Percentiles rank a stretch among this genome's conserved stretches.
Conservation (phyloP, 2,797 vertebrate species). For the Gadopsis marmoratus region DNA sequence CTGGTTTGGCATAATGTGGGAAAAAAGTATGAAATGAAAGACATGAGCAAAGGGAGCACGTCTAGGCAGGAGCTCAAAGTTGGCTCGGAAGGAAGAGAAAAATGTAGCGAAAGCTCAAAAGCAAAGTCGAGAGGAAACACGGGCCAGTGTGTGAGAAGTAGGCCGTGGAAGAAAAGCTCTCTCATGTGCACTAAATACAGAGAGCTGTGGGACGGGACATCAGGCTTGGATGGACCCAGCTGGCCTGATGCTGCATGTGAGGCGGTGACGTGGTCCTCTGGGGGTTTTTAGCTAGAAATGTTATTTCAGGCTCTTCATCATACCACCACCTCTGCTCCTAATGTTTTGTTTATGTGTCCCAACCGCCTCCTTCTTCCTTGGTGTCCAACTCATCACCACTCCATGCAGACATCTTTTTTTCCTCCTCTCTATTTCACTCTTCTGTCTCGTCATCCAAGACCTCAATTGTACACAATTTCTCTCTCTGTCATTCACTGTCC, state of each 20-base stretch:
- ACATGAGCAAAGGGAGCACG: neutral
- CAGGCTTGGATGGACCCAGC: slow-evolving; percentile 28
- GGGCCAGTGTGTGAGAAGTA: slow-evolving; percentile 16
- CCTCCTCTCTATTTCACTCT: slow-evolving; percentile 12
- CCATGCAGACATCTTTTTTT: slow-evolving; percentile 9
- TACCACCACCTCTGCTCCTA: slow-evolving; percentile 40
- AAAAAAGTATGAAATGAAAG: neutral
- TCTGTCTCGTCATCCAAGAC: slow-evolving; percentile 32
- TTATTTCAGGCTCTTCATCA: slow-evolving; percentile 43
- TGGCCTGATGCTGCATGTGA: slow-evolving; percentile 36
- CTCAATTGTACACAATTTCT: slow-evolving; percentile 52
- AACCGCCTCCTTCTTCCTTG: slow-evolving; percentile 15
- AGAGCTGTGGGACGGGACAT: slow-evolving; percentile 46
- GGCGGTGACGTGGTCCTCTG: slow-evolving; percentile 39
- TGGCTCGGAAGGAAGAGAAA: neutral
- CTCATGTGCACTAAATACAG: slow-evolving; percentile 23
- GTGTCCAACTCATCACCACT: slow-evolving; percentile 42
- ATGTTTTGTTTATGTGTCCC: slow-evolving; percentile 51
- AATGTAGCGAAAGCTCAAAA: neutral
- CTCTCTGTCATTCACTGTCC: slow-evolving; percentile 11
- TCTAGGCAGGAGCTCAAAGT: neutral
- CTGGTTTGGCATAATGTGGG: too few species aligned
- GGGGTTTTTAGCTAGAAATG: slow-evolving; percentile 37
- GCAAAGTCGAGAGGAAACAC: neutral
- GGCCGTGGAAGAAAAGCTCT: neutral